Percentiles rank a stretch among this genome's conserved stretches.
phyloP scores from a whole-genome alignment of 2,113 vertebrate species.

The Actenoides hombroni region DNA sequence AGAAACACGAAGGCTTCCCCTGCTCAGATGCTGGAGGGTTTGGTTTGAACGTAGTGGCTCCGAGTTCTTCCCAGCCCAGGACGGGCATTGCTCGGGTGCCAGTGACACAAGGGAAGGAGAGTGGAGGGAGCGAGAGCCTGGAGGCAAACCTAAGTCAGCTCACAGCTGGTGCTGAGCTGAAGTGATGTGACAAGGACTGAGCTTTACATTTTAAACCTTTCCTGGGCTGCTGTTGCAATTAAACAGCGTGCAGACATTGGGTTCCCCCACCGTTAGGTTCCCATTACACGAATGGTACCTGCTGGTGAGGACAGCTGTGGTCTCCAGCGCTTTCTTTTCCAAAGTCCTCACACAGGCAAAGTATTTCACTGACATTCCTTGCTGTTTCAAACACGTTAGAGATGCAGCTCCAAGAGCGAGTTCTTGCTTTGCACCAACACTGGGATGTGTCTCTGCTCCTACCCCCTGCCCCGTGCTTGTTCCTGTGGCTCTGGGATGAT shows the following conservation, averaged over 20 bases:
- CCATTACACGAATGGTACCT: background rate
- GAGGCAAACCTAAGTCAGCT: background rate
- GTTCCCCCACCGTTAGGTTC: background rate
- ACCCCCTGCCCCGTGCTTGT: background rate
- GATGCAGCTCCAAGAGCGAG: background rate
- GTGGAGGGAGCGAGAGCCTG: background rate
- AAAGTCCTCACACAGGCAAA: background rate
- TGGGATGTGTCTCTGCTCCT: background rate
- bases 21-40: background rate
- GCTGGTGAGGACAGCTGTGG: background rate
- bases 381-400: background rate
- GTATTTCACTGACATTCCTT: background rate
- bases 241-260: background rate
- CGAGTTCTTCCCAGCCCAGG: rapidly evolving
- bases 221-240: background rate
- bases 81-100: rapidly evolving
- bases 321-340: background rate
- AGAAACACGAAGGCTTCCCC: background rate
- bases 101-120: background rate
- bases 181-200: background rate
- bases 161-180: background rate
- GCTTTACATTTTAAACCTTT: background rate
- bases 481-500: background rate
- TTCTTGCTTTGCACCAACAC: background rate
- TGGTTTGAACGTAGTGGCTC: background rate